These are phyloP conservation scores for Anolis apletophallus DNA, from an alignment of 2,797 vertebrate species.

Conservation along the genomic window DNA sequence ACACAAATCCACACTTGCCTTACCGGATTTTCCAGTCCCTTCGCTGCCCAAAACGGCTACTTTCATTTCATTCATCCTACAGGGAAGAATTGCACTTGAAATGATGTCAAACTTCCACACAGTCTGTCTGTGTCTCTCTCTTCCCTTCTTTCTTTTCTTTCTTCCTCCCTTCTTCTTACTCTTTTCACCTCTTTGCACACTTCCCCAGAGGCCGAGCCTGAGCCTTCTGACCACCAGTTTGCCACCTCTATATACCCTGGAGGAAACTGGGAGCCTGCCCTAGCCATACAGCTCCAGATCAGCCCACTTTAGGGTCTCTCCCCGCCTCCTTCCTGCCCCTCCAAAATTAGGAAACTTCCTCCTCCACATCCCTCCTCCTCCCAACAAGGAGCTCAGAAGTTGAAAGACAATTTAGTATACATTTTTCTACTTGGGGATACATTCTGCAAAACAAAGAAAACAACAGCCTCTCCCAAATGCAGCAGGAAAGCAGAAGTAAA, in stretches of 20 bases:
- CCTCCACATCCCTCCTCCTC: neutral
- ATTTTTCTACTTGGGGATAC: too few species aligned
- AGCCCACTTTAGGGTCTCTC: neutral
- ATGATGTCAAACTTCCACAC: neutral
- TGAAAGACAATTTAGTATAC: too few species aligned
- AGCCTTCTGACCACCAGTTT: accelerated
- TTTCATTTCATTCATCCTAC: constrained; percentile 82
- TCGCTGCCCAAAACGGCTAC: constrained; percentile 84
- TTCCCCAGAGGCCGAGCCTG: accelerated
- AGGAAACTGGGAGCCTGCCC: neutral
- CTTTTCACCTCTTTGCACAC: neutral
- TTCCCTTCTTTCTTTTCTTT: accelerated
- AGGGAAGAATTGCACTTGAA: neutral
- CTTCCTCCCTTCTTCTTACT: accelerated
- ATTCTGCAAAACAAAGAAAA: too few species aligned
- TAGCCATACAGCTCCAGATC: constrained; percentile 24
- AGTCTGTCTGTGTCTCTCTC: neutral
- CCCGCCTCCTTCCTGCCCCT: neutral
- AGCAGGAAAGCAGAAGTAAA: too few species aligned
- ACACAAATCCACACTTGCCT: neutral
- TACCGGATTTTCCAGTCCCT: constrained; percentile 88
- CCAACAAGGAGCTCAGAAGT: too few species aligned
- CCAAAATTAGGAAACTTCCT: neutral
- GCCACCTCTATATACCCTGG: constrained; percentile 32
- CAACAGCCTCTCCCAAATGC: too few species aligned